Evolutionary conservation across 2,888 invertebrate genomes (phyloP).

Genomic region (Watsonalla binaria): DNA sequence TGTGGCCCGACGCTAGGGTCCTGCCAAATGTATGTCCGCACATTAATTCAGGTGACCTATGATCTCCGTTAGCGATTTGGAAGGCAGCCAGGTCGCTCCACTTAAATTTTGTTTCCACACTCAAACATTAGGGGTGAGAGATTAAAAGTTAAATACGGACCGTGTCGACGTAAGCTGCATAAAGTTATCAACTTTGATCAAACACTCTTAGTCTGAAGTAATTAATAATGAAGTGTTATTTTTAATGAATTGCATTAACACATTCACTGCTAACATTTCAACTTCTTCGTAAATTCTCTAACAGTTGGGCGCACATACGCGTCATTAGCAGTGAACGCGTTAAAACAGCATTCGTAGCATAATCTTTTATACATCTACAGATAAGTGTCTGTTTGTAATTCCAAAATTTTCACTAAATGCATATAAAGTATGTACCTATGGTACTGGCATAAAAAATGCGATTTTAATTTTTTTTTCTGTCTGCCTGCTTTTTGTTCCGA

Average conservation of each 20-base stretch:
- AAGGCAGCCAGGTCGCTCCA: slow-evolving; percentile 45
- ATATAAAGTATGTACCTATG: no score
- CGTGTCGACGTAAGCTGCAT: slow-evolving; percentile 24
- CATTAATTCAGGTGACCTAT: slow-evolving; percentile 64
- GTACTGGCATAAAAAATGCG: no score
- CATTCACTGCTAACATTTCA: no score
- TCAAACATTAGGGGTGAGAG: slow-evolving; percentile 45
- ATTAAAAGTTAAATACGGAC: slow-evolving; percentile 52
- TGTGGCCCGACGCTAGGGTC: slow-evolving; percentile 15
- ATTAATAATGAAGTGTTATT: slow-evolving; percentile 13
- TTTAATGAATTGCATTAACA: neutral
- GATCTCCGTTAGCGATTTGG: slow-evolving; percentile 57
- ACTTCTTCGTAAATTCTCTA: no score
- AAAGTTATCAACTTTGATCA: slow-evolving; percentile 5
- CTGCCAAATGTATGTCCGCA: slow-evolving; percentile 52
- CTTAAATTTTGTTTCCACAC: slow-evolving; percentile 54
- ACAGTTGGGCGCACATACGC: no score
- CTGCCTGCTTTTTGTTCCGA: no score
- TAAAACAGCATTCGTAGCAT: no score
- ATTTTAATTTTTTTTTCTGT: no score
- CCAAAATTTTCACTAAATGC: no score
- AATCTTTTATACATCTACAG: no score
- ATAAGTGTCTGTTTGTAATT: no score
- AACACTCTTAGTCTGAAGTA: slow-evolving; percentile 1
- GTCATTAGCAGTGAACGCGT: no score